Conservation (phyloP, 1,140 invertebrate species). For the Lasioglossum baleicum region DNA sequence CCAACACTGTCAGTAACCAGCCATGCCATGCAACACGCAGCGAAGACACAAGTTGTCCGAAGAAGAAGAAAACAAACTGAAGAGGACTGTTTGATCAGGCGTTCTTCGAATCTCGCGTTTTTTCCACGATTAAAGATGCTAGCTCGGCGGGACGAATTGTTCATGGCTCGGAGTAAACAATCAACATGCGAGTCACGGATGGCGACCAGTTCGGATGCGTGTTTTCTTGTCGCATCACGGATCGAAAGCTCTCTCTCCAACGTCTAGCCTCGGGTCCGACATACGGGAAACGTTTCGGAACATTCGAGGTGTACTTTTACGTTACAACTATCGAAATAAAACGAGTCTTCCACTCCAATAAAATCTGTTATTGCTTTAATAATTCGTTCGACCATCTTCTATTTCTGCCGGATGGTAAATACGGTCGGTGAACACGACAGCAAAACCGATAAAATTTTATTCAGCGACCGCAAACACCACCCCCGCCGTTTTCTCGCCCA, state of each 20-base stretch:
- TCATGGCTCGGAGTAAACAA: neutral
- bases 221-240: constrained; percentile 4
- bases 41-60: neutral
- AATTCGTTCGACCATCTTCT: too few relatives aligned
- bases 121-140: neutral
- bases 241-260: neutral
- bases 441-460: too few relatives aligned
- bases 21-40: constrained; percentile 15
- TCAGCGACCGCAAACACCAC: too few relatives aligned
- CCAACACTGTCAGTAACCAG: neutral
- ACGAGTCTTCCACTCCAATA: too few relatives aligned
- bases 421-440: too few relatives aligned
- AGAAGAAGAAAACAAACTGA: neutral
- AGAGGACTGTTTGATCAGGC: neutral
- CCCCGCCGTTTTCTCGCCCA: too few relatives aligned
- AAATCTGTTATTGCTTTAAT: too few relatives aligned
- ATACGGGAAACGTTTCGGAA: too few relatives aligned
- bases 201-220: constrained; percentile 32
- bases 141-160: neutral
- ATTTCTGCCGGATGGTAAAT: too few relatives aligned
- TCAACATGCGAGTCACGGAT: neutral
- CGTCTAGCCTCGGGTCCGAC: neutral
- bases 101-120: neutral
- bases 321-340: too few relatives aligned
- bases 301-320: too few relatives aligned